Base-by-base conservation (phyloP, 2,888 invertebrate species). In the Sarcophaga variegata region DNA sequence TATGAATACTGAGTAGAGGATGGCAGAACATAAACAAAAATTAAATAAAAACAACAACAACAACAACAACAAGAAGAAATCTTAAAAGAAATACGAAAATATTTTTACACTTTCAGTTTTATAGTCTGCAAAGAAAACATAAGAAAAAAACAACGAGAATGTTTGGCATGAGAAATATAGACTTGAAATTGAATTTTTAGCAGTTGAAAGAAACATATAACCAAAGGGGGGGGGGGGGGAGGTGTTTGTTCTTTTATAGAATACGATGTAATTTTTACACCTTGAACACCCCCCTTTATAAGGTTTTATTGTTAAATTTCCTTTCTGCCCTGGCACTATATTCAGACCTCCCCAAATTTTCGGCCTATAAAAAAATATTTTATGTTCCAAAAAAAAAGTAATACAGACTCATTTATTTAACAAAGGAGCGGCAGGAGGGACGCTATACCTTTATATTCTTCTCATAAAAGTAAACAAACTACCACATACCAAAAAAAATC, bases 161-260 rank as follows among this genome's bases (percentile, higher is more conserved):
- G 49, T 71, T 62, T 70, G 70, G 47, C 27, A 37, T 37, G 37
- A 37, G 37, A 10, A 37, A 37, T 37, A 37, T 37, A 10, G 37
- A 37, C 37, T 37, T 37, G 37, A 86, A 81, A 87, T 87, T 79
- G 78, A 83, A 87, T 87, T 81, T 84, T 72, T 60, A 66, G 77
- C 27, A 37, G 37, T 37, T 37, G 37, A 37, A 37, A 37, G 0
- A 37, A 10, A 10, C 8, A 37, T 37, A 37, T 37, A 8, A 37
- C 10, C 37, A 37, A 37, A 37, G 37, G 37, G 37, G 37, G 37
- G 2, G 70, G 37, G 37, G 37, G 37, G 10, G 2, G 70, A 49
- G 45, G 22, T 22, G 22, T 22, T 63, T 74, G 60, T 12, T 67
- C 67, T 80, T 74, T 72, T 81, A 69, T 81, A 45, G 25, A 37